Conservation (phyloP, 2,797 vertebrate genomes). For the Pitangus sulphuratus region DNA sequence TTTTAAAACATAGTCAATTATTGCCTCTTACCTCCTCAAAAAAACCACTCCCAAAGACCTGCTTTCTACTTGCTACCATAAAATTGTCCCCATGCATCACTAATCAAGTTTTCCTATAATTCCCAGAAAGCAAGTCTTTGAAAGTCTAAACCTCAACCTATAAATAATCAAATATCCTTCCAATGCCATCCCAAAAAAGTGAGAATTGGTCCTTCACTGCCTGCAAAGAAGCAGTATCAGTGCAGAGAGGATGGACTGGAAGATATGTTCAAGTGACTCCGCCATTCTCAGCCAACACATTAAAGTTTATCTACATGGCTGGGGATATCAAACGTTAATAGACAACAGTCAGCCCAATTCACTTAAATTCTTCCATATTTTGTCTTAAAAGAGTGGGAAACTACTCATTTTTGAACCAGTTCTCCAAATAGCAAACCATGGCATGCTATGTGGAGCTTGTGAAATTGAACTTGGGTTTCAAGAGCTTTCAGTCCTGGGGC, state of each 20-base stretch:
- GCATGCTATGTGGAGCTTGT: fast-evolving
- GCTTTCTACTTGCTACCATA: background rate
- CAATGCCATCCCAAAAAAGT: background rate
- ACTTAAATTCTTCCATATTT: background rate
- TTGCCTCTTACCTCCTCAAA: background rate
- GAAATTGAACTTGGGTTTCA: background rate
- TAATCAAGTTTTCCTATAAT: background rate
- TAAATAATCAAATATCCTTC: background rate
- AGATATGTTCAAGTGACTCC: background rate
- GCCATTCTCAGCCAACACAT: background rate
- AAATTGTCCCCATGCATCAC: background rate
- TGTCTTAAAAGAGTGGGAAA: background rate
- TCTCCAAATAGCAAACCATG: background rate
- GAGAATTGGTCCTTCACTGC: background rate
- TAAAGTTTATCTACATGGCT: background rate
- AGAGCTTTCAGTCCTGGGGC: background rate
- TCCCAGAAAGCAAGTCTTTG: background rate
- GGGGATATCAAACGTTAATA: background rate
- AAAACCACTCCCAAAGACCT: background rate
- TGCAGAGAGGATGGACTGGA: background rate
- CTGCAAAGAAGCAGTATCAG: background rate
- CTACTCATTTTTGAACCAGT: background rate
- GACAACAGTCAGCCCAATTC: background rate
- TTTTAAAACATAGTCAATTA: background rate
- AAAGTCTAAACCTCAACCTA: background rate